Conservation (phyloP, 2,797 vertebrate genomes). For the Serranus cabrilla region DNA sequence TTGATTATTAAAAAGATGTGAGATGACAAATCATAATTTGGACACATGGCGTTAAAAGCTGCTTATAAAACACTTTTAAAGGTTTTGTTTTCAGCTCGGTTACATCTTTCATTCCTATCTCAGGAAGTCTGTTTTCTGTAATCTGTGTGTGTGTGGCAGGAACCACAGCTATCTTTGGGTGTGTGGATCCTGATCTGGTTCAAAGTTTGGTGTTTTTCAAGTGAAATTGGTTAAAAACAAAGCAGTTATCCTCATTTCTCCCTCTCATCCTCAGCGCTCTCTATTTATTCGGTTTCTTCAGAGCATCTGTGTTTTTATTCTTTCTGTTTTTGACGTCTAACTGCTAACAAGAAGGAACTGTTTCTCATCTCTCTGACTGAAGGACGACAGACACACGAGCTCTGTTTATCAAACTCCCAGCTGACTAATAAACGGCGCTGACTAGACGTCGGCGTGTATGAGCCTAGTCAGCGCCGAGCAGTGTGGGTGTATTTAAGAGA, state of each 20-base stretch:
- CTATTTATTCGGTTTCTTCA: background rate
- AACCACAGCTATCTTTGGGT: no score
- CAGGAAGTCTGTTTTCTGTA: no score
- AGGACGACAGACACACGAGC: conserved; percentile 34
- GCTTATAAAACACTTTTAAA: no score
- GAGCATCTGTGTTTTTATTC: background rate
- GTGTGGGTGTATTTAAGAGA: conserved; percentile 31
- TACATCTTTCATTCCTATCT: no score
- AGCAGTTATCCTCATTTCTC: background rate
- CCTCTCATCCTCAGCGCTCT: background rate
- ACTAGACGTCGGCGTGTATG: conserved; percentile 8
- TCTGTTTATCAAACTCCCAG: conserved; percentile 47
- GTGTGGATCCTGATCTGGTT: no score
- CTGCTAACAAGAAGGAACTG: conserved; percentile 36
- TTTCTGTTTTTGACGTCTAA: background rate
- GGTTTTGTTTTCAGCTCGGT: no score
- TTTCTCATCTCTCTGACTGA: conserved; percentile 28
- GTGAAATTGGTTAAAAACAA: conserved; percentile 5
- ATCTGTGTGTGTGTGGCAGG: no score
- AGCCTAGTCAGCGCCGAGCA: conserved; percentile 9
- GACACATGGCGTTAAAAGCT: no score
- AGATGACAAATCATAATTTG: no score
- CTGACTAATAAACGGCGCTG: conserved; percentile 58
- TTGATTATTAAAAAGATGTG: no score
- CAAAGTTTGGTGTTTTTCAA: no score